Percentiles rank a stretch among this genome's conserved stretches.
Evolutionary conservation across 2,797 vertebrate genomes (phyloP).

Genomic region (Hydrolagus colliei): DNA sequence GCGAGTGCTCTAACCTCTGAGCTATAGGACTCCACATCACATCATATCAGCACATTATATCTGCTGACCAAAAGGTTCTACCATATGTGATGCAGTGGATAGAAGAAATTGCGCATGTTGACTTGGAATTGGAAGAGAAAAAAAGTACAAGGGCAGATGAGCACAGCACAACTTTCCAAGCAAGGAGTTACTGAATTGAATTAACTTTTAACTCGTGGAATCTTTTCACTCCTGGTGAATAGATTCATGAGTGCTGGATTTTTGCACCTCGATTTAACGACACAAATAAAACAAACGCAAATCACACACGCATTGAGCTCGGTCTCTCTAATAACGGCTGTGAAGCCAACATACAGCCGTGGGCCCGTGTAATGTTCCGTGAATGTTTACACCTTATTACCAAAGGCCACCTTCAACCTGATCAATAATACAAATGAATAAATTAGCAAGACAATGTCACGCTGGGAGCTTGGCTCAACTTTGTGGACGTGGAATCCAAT

Average conservation of each 20-base stretch:
- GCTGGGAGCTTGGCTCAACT: too few relatives aligned
- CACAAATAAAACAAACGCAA: background rate
- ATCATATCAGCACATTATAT: too few relatives aligned
- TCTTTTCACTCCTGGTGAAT: background rate
- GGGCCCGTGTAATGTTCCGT: background rate
- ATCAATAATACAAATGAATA: conserved; percentile 20
- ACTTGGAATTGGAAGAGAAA: too few relatives aligned
- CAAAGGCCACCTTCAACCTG: conserved; percentile 8
- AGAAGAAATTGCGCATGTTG: too few relatives aligned
- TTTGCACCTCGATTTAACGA: background rate
- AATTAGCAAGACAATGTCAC: background rate
- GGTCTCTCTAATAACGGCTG: background rate
- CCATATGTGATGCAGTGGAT: too few relatives aligned
- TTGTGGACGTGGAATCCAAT: background rate
- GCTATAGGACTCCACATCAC: too few relatives aligned
- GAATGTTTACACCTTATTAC: background rate
- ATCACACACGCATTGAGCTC: background rate
- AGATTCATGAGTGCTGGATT: background rate
- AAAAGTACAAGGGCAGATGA: too few relatives aligned
- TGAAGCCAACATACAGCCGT: background rate
- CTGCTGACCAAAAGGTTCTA: too few relatives aligned
- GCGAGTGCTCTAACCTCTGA: too few relatives aligned
- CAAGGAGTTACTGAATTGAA: background rate
- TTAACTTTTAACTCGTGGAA: background rate
- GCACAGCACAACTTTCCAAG: background rate